Percentiles rank a stretch among this genome's conserved stretches.
Conservation (phyloP, 2,797 vertebrate species). For the Hapalemur alaotrensis region DNA sequence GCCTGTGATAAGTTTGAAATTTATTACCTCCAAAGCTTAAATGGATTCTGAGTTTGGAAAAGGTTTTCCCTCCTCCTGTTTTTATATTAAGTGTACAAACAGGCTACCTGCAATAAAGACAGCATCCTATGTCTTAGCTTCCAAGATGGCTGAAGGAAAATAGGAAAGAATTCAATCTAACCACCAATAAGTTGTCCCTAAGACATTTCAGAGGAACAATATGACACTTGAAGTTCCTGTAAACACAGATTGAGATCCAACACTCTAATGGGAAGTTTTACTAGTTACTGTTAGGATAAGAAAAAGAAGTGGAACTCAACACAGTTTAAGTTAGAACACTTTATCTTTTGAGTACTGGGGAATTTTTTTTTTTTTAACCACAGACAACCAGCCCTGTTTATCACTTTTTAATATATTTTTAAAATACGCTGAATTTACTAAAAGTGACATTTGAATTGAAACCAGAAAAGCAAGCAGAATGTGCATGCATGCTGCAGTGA, state of each 20-base stretch:
- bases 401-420: conserved; percentile 40
- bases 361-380: background rate
- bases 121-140: background rate
- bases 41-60: conserved; percentile 53
- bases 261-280: background rate
- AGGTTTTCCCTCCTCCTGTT: background rate
- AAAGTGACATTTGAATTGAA: conserved; percentile 64
- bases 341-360: background rate
- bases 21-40: conserved; percentile 66
- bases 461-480: conserved; percentile 63
- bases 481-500: conserved; percentile 17
- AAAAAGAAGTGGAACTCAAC: background rate
- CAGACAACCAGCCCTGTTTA: conserved; percentile 40
- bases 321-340: background rate
- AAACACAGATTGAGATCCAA: background rate
- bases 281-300: background rate
- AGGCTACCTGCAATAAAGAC: conserved; percentile 3
- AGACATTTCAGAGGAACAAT: background rate
- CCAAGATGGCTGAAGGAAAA: background rate
- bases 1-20: conserved; percentile 67
- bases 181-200: background rate
- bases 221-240: background rate
- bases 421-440: conserved; percentile 34
- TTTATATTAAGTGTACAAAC: background rate
- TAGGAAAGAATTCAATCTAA: background rate